Base-by-base conservation (phyloP, 2,113 vertebrate genomes). In the Nothoprocta perdicaria region DNA sequence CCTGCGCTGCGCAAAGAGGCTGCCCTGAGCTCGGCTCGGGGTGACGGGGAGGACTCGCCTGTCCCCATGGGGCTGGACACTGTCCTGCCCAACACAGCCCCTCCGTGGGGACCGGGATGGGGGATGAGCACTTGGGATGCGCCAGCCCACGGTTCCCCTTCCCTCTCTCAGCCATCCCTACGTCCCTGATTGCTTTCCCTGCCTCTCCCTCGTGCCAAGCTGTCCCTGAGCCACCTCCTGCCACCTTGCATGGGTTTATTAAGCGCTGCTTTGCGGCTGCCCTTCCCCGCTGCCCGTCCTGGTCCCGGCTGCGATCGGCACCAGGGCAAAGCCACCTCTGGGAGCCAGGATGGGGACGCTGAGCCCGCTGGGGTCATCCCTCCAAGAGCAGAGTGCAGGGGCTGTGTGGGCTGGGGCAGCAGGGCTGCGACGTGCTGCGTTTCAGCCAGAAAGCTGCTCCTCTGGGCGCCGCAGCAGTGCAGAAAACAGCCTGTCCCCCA, bases 381-480 rank as follows among this genome's bases (percentile, higher is more conserved):
- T 46, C 46, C 46, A 19, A 46, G 46, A 45, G 45, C 45, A 45
- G 45, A 46, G 46, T 21, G 46, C 46, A 46, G 46, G 46, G 46
- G 18, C 46, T 46, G 19, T 4, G 19, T 9, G 46, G 46, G 18
- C 48, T 11, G 48, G 48, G 46, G 19, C 17, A 16, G 48, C 48
- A 23, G 48, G 18, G 48, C 21, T 48, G 46, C 19, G 18, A 48
- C 48, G 46, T 46, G 46, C 23, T 23, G 61, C 1, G 1, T 74
- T 86, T 24, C 21, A 53, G 67, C 31, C 1, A 7, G 66, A n/a
- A 35, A 80, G 19, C 21, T 1, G 0, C 31, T 65, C 16, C 35
- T 22, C 29, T 45, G 75, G 69, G 58, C 69, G 17, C 18, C 0
- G 0, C 1, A 0, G 57, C 50, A 43, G 18, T 24, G 24, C 43